Percentiles rank a stretch among this genome's conserved stretches.
phyloP scores from a whole-genome alignment of 1,140 invertebrate species.

The Antheraea mylitta region DNA sequence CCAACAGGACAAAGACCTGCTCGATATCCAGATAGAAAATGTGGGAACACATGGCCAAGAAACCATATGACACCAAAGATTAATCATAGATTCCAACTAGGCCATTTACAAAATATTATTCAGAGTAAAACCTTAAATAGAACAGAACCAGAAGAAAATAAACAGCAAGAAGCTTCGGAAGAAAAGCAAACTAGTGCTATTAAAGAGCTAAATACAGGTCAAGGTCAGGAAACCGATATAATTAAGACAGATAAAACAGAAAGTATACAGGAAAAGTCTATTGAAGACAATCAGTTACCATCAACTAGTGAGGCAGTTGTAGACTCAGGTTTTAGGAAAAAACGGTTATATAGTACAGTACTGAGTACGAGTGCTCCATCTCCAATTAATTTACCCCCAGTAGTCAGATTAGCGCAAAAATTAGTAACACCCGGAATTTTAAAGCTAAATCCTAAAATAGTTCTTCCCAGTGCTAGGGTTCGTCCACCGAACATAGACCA shows the following conservation, averaged over 20 bases:
- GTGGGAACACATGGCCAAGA: slow-evolving; percentile 58
- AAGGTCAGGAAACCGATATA: slow-evolving; percentile 28
- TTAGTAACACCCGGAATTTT: slow-evolving; percentile 58
- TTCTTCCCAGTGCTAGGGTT: slow-evolving; percentile 45
- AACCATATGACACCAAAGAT: slow-evolving; percentile 46
- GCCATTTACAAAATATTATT: slow-evolving; percentile 18
- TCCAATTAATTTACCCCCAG: slow-evolving; percentile 41
- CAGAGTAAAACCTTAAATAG: slow-evolving; percentile 20
- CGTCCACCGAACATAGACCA: slow-evolving; percentile 52
- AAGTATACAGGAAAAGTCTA: slow-evolving; percentile 7
- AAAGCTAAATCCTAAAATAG: slow-evolving; percentile 65
- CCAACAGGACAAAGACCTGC: slow-evolving; percentile 56
- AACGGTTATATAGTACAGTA: slow-evolving; percentile 68
- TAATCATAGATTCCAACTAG: slow-evolving; percentile 37
- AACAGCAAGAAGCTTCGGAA: slow-evolving; percentile 7
- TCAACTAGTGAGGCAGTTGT: slow-evolving; percentile 52
- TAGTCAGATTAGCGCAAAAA: slow-evolving; percentile 60
- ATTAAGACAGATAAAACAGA: slow-evolving; percentile 32
- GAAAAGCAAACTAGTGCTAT: slow-evolving; percentile 16
- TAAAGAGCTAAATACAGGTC: slow-evolving; percentile 20
- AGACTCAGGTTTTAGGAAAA: slow-evolving; percentile 53
- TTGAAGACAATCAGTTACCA: slow-evolving; percentile 44
- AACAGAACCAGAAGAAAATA: slow-evolving; percentile 21
- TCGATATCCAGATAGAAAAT: slow-evolving; percentile 46
- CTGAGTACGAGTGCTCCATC: slow-evolving; percentile 62